Evolutionary conservation across 2,888 invertebrate genomes (phyloP).

Genomic region (Oligia latruncula): DNA sequence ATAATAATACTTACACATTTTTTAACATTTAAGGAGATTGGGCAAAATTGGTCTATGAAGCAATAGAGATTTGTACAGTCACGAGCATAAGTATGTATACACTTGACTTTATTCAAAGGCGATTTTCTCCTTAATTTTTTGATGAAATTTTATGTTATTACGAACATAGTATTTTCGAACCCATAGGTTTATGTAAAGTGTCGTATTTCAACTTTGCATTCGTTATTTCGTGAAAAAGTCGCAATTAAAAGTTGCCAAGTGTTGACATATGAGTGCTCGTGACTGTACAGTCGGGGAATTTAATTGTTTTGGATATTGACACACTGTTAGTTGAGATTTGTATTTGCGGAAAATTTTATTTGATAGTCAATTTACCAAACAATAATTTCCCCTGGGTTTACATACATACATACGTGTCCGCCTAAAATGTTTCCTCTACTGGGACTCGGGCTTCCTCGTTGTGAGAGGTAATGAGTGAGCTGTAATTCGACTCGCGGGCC

Average conservation of each 20-base stretch:
- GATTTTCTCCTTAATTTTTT: no score
- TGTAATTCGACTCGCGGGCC: neutral
- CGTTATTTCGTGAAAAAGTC: no score
- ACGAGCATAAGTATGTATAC: no score
- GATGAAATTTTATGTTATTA: no score
- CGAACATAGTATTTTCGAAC: no score
- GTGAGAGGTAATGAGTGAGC: neutral
- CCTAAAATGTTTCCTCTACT: neutral
- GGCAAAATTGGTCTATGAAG: conserved; percentile 45
- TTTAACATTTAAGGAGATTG: conserved; percentile 39
- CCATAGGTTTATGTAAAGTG: no score
- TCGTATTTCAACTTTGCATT: no score
- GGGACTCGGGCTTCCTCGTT: neutral
- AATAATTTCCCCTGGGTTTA: neutral
- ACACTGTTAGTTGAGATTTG: neutral
- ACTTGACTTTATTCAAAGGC: no score
- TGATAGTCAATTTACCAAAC: neutral
- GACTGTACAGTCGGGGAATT: neutral
- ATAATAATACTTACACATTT: conserved; percentile 6
- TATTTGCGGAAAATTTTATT: neutral
- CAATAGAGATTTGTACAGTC: conserved; percentile 27
- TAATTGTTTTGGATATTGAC: neutral
- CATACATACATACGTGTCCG: neutral
- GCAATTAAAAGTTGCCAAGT: no score
- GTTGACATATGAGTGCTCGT: no score